Percentiles rank a stretch among this genome's conserved stretches.
Conservation (phyloP, 2,888 invertebrate genomes). For the Coelogynopora nodosa region DNA sequence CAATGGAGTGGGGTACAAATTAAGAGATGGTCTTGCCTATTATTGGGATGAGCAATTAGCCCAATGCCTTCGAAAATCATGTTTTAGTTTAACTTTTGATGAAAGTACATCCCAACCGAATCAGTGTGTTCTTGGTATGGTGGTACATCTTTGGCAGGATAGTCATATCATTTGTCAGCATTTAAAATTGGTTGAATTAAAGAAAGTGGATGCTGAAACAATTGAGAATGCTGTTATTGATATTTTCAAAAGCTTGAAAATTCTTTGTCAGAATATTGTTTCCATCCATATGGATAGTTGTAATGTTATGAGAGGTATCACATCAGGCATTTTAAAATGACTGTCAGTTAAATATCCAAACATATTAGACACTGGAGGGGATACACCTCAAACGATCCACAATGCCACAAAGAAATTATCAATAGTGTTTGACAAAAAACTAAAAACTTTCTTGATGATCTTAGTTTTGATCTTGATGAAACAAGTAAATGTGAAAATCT, state of each 20-base stretch:
- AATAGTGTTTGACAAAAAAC: neutral
- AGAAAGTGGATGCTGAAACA: conserved; percentile 21
- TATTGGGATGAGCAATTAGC: conserved; percentile 9
- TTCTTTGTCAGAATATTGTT: neutral
- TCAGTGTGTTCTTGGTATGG: neutral
- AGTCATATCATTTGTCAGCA: neutral
- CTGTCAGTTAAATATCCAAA: neutral
- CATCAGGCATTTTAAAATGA: neutral
- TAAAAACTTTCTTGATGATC: neutral
- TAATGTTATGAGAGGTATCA: conserved; percentile 6
- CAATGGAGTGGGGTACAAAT: neutral
- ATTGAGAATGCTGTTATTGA: neutral
- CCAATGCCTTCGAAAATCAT: neutral
- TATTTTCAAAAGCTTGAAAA: neutral
- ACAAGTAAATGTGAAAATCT: neutral
- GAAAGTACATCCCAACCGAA: conserved; percentile 12
- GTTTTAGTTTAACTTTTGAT: conserved; percentile 6
- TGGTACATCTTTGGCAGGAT: neutral
- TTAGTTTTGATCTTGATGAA: neutral
- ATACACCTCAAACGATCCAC: conserved; percentile 8
- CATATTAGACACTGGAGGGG: neutral
- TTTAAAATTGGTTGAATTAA: neutral
- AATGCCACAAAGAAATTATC: conserved; percentile 6
- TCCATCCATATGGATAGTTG: conserved; percentile 25
- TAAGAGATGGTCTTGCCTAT: neutral